phyloP scores from a whole-genome alignment of 2,888 invertebrate species.

The Drosophila aldrichi region DNA sequence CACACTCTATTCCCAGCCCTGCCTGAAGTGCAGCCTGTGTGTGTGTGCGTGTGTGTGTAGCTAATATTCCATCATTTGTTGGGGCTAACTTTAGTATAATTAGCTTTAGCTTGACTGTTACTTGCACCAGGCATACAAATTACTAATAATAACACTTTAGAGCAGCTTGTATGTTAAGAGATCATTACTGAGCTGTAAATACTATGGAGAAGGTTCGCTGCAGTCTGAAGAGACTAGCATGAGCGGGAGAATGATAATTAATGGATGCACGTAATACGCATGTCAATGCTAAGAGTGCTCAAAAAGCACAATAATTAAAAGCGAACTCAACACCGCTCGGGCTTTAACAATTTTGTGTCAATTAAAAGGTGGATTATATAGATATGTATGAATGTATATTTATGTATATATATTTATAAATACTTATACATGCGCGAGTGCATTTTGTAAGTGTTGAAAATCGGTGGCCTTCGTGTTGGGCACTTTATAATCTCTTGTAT shows the following conservation, averaged over 20 bases:
- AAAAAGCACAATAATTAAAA: constrained; percentile 49
- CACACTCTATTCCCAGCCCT: not conserved
- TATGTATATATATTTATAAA: not conserved
- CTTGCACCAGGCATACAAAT: constrained; percentile 6
- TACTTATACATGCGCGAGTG: not conserved
- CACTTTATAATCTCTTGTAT: constrained; percentile 52
- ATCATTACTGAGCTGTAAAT: constrained; percentile 4
- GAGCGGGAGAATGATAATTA: constrained; percentile 27
- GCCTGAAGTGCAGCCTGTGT: constrained; percentile 8
- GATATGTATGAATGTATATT: not conserved
- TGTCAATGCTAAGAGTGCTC: constrained; percentile 4
- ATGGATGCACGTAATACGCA: constrained; percentile 21
- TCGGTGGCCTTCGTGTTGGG: constrained; percentile 17
- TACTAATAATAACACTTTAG: constrained; percentile 23
- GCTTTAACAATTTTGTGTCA: constrained; percentile 50
- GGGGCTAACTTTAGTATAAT: constrained; percentile 22
- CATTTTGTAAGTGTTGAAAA: constrained; percentile 26
- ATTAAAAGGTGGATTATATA: constrained; percentile 55
- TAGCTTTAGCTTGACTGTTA: constrained; percentile 12
- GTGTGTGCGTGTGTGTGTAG: constrained; percentile 41
- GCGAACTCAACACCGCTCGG: constrained; percentile 12
- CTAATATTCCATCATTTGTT: constrained; percentile 59
- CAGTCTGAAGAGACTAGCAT: constrained; percentile 12
- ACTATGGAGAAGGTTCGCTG: not conserved
- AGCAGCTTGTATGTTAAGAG: constrained; percentile 22